A percentile compares a stretch with the other conserved stretches of the same genome.
phyloP scores from a whole-genome alignment of 2,797 vertebrate species.

The Enteromius viviparus region DNA sequence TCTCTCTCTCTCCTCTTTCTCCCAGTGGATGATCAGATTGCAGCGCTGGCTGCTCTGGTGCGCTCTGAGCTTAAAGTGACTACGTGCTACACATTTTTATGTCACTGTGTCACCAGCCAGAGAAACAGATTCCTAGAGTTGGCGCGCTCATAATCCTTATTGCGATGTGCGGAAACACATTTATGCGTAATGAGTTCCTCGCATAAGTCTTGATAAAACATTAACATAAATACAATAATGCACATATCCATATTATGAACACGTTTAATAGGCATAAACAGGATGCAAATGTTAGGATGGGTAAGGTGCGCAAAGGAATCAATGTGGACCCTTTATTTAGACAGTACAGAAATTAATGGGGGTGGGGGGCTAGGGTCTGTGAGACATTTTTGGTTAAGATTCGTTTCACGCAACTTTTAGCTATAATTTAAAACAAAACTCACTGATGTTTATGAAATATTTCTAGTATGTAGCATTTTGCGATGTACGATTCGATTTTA shows the following conservation, averaged over 20 bases:
- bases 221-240: not conserved
- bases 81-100: constrained; percentile 52
- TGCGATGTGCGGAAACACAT: constrained; percentile 31
- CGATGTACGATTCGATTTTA: not conserved
- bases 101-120: constrained; percentile 46
- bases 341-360: not conserved
- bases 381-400: not conserved
- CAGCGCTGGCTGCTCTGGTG: constrained; percentile 39
- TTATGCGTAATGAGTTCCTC: not conserved
- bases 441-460: not conserved
- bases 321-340: not conserved
- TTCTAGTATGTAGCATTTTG: not conserved
- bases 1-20: constrained; percentile 1
- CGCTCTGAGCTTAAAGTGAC: constrained; percentile 32
- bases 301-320: not conserved
- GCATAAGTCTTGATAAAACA: not conserved
- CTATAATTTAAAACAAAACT: not conserved
- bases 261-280: not conserved
- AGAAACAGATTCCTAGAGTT: constrained; percentile 37
- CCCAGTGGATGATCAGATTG: constrained; percentile 46
- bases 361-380: not conserved
- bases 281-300: not conserved
- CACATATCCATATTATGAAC: not conserved
- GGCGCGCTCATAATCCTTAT: not conserved
- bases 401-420: not conserved